Evolutionary conservation across 2,797 vertebrate species (phyloP), one percentile per base, ranked within the genome.

Genomic region (Peromyscus aztecus): DNA sequence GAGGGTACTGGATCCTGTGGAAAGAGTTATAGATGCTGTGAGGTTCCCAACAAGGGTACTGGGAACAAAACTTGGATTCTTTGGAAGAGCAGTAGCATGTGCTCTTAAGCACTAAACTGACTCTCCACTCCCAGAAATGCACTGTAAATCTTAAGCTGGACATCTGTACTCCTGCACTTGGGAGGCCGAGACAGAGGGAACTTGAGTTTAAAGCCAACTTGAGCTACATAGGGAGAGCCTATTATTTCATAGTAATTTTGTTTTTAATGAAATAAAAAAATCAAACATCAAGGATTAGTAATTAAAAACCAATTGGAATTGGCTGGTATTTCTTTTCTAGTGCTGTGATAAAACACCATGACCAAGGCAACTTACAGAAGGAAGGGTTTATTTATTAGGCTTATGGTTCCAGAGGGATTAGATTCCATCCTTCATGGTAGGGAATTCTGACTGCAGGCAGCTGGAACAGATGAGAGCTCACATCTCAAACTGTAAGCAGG

Each of bases 231-330:
- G 9, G 31, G 23, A 63, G 57, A 83, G 3, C 14, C 37, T 61
- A 83, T 63, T 61, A 83, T 43, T 63, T 83, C 81, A 43, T 31
- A 63, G 63, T 43, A 87, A 95, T 46, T 13, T 78, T 83, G 34
- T 49, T 97, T 92, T 93, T 94, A 83, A 76, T 84, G 37, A 96
- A 91, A 77, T 49, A 89, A 85, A 71, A 69, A 69, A 49, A 43
- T 40, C 43, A 97, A 90, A 16, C 34, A 77, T 90, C 71, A 90
- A 94, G 81, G 27, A 88, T 85, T 67, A 89, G 7, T 78, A 46
- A 69, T 96, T 94, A 94, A 94, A 97, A 96, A 85, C 43, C 91
- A 91, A 78, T 80, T 90, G 71, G 82, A 85, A 24, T 24, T 89
- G 52, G 67, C 11, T 85, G 16, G 40, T 49, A 29, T 84, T 65